Evolutionary conservation across 1,140 invertebrate species (phyloP).

Genomic region (Procambarus clarkii): DNA sequence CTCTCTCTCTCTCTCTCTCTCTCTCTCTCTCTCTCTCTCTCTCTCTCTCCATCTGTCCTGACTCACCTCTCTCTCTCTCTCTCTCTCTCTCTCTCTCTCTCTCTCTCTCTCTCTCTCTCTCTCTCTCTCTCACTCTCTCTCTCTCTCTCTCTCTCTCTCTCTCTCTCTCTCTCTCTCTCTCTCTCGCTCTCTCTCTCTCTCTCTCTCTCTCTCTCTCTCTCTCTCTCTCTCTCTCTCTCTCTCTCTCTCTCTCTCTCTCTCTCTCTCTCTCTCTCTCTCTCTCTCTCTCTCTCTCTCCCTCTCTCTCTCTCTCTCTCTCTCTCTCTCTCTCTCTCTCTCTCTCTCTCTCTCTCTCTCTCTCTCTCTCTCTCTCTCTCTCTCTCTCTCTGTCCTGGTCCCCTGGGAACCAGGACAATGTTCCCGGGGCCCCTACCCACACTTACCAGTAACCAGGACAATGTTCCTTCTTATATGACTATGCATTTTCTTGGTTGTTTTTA

Average conservation of each 20-base stretch:
- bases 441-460: too few species aligned
- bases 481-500: too few species aligned
- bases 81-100: background rate
- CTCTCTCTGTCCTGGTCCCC: background rate
- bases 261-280: background rate
- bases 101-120: background rate
- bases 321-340: slow-evolving; percentile 5
- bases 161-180: background rate
- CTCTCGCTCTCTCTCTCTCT: too few species aligned
- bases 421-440: too few species aligned
- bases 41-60: too few species aligned
- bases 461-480: too few species aligned
- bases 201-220: background rate
- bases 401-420: background rate
- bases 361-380: slow-evolving; percentile 13
- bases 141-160: background rate
- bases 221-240: background rate
- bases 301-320: slow-evolving; percentile 9
- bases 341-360: background rate
- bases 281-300: background rate
- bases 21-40: background rate
- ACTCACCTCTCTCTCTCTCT: too few species aligned
- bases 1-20: too few species aligned
- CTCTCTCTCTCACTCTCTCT: background rate
- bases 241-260: background rate